Base-by-base conservation (phyloP, 2,888 invertebrate genomes). In the Callyntrura guangdongensis region DNA sequence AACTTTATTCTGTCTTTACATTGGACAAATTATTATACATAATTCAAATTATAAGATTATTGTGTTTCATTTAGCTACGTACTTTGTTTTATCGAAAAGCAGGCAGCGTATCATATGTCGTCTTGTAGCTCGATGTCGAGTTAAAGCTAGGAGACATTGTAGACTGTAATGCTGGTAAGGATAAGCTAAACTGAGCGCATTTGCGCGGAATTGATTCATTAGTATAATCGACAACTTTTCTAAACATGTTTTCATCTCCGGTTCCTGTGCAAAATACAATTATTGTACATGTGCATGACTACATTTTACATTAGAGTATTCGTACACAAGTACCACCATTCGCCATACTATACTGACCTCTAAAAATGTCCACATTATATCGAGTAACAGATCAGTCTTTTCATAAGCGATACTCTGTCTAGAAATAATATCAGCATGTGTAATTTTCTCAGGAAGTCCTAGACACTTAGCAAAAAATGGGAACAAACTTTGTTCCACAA, bases 401-500 rank as follows among this genome's bases (percentile, higher is more conserved):
- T 79, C 85, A 53, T 77, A 85, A 72, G 85, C 90, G n/a, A 91
- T 79, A 36, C 64, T 77, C 22, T 67, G 47, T 22, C 67, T 17
- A 8, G 86, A 47, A 45, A 94, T 93, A 86, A 94, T 94, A 81
- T 93, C 90, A 45, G 49, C 56, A 53, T 94, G 93, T 9, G 90
- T 69, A 67, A 93, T 89, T 69, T 92, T 92, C n/a, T 88, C 91
- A 25, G 94, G 94, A 47, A 94, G 90, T 12, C 93, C 94, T 61
- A 93, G 77, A 56, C 88, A 88, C 67, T 88, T 88, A 0, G 94
- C 95, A 81, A 96, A 85, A 95, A 95, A 94, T 0, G 96, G 96
- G 59, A 97, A 95, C 86, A 98, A 95, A 91, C 97, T 96, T 11
- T 96, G 96, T 85, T 97, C 97, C 25, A 97, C 96, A 17, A 98